phyloP scores from a whole-genome alignment of 2,113 vertebrate genomes.

The Delphinus delphis region DNA sequence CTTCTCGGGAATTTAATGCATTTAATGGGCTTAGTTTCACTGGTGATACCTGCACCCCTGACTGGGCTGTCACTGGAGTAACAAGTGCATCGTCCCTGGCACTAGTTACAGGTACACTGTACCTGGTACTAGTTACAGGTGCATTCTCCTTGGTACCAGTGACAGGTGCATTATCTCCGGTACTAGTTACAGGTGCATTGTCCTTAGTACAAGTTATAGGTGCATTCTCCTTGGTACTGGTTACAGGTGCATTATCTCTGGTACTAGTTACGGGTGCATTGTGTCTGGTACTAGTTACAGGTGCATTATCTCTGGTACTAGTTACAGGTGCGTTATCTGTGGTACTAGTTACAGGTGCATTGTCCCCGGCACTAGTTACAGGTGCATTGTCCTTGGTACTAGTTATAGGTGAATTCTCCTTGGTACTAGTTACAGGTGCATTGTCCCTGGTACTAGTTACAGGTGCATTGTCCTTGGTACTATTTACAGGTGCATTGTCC shows the following conservation, averaged over 20 bases:
- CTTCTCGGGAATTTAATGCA: fast-evolving
- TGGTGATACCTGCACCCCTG: not conserved
- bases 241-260: too few relatives aligned
- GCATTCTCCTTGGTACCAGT: too few relatives aligned
- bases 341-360: too few relatives aligned
- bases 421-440: fast-evolving
- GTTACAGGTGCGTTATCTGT: too few relatives aligned
- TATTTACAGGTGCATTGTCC: fast-evolving
- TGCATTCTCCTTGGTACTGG: fast-evolving
- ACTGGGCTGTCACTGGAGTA: fast-evolving
- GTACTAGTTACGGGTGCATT: fast-evolving
- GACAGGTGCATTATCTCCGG: too few relatives aligned
- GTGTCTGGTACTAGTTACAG: too few relatives aligned
- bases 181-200: fast-evolving
- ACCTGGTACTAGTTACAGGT: too few relatives aligned
- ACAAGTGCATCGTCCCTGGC: not conserved
- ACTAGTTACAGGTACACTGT: too few relatives aligned
- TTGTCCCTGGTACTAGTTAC: fast-evolving
- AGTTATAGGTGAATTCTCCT: too few relatives aligned
- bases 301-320: too few relatives aligned
- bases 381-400: fast-evolving
- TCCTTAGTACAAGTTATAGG: fast-evolving
- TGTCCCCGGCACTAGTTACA: fast-evolving
- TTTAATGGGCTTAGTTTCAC: fast-evolving
- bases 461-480: fast-evolving